These are phyloP conservation scores for Stenurella melanura DNA, from an alignment of 2,888 invertebrate genomes.

Conservation along the genomic window DNA sequence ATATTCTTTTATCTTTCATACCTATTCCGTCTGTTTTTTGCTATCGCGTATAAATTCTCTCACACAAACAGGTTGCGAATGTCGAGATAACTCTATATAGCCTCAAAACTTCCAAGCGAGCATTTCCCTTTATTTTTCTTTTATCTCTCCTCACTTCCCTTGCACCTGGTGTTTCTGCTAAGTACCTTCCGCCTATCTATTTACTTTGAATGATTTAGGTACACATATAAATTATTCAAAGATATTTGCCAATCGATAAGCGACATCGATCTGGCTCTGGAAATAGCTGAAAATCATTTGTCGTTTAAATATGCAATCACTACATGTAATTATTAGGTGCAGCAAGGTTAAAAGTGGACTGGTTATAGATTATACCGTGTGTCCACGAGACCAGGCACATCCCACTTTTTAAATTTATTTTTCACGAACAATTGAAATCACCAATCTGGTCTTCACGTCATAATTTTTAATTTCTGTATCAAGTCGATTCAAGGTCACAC, in stretches of 20 bases:
- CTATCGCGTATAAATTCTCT: constrained; percentile 3
- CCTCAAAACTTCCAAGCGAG: constrained; percentile 4
- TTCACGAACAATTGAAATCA: too few species aligned
- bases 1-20: background rate
- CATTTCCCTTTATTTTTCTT: constrained; percentile 25
- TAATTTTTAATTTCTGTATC: too few species aligned
- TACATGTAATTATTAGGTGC: constrained; percentile 1
- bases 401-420: too few species aligned
- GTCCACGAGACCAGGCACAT: too few species aligned
- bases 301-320: background rate
- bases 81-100: constrained; percentile 1
- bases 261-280: background rate
- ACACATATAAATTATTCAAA: constrained; percentile 34
- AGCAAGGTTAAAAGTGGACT: background rate
- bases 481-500: too few species aligned
- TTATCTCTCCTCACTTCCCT: constrained; percentile 16
- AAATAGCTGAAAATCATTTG: constrained; percentile 1
- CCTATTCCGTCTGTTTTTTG: constrained; percentile 1
- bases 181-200: constrained; percentile 24
- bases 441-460: too few species aligned
- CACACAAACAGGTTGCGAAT: constrained; percentile 1
- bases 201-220: constrained; percentile 27
- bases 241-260: constrained; percentile 18
- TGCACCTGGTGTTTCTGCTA: constrained; percentile 24
- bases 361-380: too few species aligned